Base-by-base conservation (phyloP, 1,140 invertebrate genomes). In the Drosophila nannoptera region DNA sequence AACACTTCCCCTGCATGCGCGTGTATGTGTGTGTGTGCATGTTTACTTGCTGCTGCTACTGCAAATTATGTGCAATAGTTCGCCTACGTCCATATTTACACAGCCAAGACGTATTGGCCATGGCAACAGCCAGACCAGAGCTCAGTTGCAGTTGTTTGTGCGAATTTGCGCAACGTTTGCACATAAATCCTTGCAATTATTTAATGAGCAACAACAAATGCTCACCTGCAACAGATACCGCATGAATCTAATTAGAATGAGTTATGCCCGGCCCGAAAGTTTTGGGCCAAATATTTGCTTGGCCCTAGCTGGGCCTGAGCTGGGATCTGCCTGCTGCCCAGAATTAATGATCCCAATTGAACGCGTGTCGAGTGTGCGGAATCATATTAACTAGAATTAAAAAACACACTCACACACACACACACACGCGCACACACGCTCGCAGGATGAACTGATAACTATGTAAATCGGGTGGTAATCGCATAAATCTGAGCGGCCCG, bases 11-110 rank as follows among this genome's bases (percentile, higher is more conserved):
- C 54, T 50, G 22, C 42, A 42, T 29, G 31, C 22, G 22, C 36
- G 16, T 14, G 45, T 49, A 7, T 31, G 11, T 16, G n/a, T 6
- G 36, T 6, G n/a, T 31, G 46, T 50, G 36, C 40, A 40, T 29
- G 56, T 65, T n/a, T n/a, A n/a, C n/a, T n/a, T n/a, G n/a, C n/a
- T n/a, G n/a, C n/a, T n/a, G 12, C 68, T 78, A 84, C 61, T 83
- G 78, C 73, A 83, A 84, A 84, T 78, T 83, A 83, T 83, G 80
- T 86, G 75, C 71, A 80, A 86, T 84, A 82, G 78, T 86, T 84
- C 69, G 73, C 58, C 48, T 62, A 55, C 53, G 63, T 68, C 48
- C 75, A 63, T 80, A 76, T 83, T 83, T 83, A 76, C 43, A 16
- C 40, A 59, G 69, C 49, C 69, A 84, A 80, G 76, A 83, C 76